Percentiles rank a stretch among this genome's conserved stretches.
phyloP scores from a whole-genome alignment of 1,140 invertebrate genomes.

The Drosophila chauvacae region DNA sequence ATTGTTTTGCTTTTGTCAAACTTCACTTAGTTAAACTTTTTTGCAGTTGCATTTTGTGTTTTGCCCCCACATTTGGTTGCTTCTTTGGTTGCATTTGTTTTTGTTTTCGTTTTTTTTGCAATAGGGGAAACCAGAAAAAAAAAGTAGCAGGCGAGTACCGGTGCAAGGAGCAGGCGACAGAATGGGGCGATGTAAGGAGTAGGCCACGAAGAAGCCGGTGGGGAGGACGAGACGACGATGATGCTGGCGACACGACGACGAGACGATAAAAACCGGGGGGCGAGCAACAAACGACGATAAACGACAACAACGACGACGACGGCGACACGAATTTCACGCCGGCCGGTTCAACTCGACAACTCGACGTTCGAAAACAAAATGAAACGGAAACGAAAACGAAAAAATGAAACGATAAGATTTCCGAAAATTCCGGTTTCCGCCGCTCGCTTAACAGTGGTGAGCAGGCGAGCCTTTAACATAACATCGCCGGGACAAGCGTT shows the following conservation, averaged over 20 bases:
- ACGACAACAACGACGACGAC: slow-evolving; percentile 31
- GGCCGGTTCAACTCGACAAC: slow-evolving; percentile 78
- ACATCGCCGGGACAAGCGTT: slow-evolving; percentile 13
- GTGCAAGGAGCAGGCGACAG: slow-evolving; percentile 4
- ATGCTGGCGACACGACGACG: slow-evolving; percentile 12
- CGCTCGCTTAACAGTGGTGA: slow-evolving; percentile 16
- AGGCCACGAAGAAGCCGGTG: slow-evolving; percentile 9
- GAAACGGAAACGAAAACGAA: slow-evolving; percentile 23
- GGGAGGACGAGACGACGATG: slow-evolving; percentile 10
- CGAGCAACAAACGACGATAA: slow-evolving; percentile 21
- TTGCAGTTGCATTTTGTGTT: slow-evolving; percentile 17
- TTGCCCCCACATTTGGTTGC: neutral
- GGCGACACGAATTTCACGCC: slow-evolving; percentile 83
- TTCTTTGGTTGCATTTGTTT: slow-evolving; percentile 1
- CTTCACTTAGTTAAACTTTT: slow-evolving; percentile 12
- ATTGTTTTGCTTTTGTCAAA: slow-evolving; percentile 18
- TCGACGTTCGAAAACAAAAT: slow-evolving; percentile 62
- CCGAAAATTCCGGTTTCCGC: slow-evolving; percentile 17
- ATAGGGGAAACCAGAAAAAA: neutral
- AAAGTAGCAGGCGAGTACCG: neutral
- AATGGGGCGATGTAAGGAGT: neutral
- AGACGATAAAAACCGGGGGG: slow-evolving; percentile 6
- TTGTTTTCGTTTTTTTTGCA: neutral
- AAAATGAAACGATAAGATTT: slow-evolving; percentile 19
- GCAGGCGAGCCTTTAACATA: slow-evolving; percentile 9